Evolutionary conservation across 2,888 invertebrate genomes (phyloP).

Genomic region (Euclidia mi): DNA sequence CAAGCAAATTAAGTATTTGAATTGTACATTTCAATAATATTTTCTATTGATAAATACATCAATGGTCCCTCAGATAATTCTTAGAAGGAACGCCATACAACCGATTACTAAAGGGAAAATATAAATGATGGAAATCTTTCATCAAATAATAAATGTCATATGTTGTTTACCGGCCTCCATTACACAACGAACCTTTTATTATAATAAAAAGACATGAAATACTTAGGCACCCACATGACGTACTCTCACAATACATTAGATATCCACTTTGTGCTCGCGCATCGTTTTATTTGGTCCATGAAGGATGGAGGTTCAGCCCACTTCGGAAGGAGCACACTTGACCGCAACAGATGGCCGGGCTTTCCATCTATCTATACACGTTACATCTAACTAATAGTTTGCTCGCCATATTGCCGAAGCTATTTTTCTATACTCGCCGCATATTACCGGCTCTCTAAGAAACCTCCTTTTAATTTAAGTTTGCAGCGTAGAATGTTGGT

Average conservation of each 20-base stretch:
- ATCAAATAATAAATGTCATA: not conserved
- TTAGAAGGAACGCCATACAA: no score
- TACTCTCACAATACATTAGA: conserved; percentile 45
- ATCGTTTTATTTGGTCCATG: conserved; percentile 77
- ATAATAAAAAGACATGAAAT: conserved; percentile 35
- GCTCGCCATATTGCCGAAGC: conserved; percentile 25
- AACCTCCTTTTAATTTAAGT: conserved; percentile 32
- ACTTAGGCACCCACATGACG: conserved; percentile 43
- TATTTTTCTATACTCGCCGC: conserved; percentile 28
- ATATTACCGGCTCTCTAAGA: conserved; percentile 16
- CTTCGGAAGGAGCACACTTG: conserved; percentile 74
- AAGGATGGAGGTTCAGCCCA: conserved; percentile 75
- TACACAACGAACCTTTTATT: conserved; percentile 37
- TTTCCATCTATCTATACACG: conserved; percentile 61
- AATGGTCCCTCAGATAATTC: no score
- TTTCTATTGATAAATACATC: no score
- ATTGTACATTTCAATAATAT: no score
- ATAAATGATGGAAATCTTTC: no score
- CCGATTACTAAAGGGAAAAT: no score
- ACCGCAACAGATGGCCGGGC: conserved; percentile 84
- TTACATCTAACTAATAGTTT: conserved; percentile 31
- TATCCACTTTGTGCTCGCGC: no score
- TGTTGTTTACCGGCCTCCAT: not conserved
- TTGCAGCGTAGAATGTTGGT: conserved; percentile 33
- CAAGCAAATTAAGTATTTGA: no score